Base-by-base conservation (phyloP, 2,113 vertebrate genomes). In the Malaclemys terrapin region DNA sequence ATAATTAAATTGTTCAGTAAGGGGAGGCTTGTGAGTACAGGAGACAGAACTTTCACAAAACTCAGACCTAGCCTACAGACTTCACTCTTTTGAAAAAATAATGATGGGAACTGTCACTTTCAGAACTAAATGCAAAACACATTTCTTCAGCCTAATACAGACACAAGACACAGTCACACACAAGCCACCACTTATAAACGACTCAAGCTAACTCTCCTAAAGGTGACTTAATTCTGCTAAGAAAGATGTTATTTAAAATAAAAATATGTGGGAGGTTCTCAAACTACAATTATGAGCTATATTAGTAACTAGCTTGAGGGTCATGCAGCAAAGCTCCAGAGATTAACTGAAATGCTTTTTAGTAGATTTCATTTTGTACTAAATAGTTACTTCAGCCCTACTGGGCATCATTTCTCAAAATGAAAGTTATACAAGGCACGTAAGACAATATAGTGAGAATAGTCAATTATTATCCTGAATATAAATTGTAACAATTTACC, bases 401-500 rank as follows among this genome's bases (percentile, higher is more conserved):
- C 2, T 69, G 78, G 81, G 6, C 0, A 1, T 5, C 22, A 2
- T 57, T 82, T 3, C 2, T 0, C 50, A 80, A 69, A 72, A 22
- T 69, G 31, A n/a, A 69, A 0, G 0, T 25, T 83, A 88, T n/a
- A 19, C 35, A 69, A n/a, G 20, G 17, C 65, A 38, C 2, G 5
- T 11, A 72, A 72, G 57, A 59, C 31, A 62, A 62, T 14, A 62
- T 10, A 85, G 3, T 52, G 17, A 91, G 31, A 86, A 86, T 24
- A 1, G 1, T 3, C 88, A 54, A 45, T 24, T 7, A n/a, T 3
- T 4, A n/a, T n/a, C 79, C 62, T 52, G 49, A 82, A 84, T 16
- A 91, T 22, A 17, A 94, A 84, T 25, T 0, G 47, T 42, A 94
- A 89, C 5, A 2, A 31, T 85, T 97, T 98, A 99, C 99, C 99